Base-by-base conservation (phyloP, 2,113 vertebrate species). In the Mobula hypostoma region DNA sequence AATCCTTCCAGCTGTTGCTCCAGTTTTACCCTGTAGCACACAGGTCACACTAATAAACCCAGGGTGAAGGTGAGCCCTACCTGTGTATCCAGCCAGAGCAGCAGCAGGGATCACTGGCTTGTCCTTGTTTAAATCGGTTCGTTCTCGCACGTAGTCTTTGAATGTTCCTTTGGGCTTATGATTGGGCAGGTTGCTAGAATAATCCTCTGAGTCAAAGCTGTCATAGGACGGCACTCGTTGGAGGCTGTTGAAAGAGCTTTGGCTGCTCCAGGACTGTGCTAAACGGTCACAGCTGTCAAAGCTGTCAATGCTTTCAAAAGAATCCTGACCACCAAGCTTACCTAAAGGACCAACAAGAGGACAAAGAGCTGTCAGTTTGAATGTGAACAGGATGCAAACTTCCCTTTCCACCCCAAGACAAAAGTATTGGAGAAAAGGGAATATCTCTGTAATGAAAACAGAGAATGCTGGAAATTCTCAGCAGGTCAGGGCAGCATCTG, bases 121-220 rank as follows among this genome's bases (percentile, higher is more conserved):
- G 96, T 99, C 99, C 96, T 99, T 99, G 97, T 98, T 99, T 97
- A 99, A 98, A 96, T 99, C 99, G 0, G 98, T 98, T 79, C 99
- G 97, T 95, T 99, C 99, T 95, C 99, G 97, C 96, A 99, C 99
- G 96, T 99, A 99, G 97, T 99, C 99, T 97, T 99, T 99, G 97
- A 99, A 99, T 95, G 99, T 99, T 96, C 98, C 99, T 96, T 99
- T 99, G 96, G 98, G 98, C 94, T 99, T 99, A 97, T 98, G 98
- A 96, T 96, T 97, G 94, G 98, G 98, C 96, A 99, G 95, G 94
- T 98, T 97, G 0, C 97, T 94, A 0, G 98, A 98, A 94, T 99
- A 99, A 95, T 99, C 99, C 96, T 99, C 99, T 0, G 98, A 99
- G 96, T 99, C 99, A 7, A 99, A 99, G 97, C 99, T 99, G 97